Conservation (phyloP, 2,113 vertebrate species). For the Anthoscopus minutus region DNA sequence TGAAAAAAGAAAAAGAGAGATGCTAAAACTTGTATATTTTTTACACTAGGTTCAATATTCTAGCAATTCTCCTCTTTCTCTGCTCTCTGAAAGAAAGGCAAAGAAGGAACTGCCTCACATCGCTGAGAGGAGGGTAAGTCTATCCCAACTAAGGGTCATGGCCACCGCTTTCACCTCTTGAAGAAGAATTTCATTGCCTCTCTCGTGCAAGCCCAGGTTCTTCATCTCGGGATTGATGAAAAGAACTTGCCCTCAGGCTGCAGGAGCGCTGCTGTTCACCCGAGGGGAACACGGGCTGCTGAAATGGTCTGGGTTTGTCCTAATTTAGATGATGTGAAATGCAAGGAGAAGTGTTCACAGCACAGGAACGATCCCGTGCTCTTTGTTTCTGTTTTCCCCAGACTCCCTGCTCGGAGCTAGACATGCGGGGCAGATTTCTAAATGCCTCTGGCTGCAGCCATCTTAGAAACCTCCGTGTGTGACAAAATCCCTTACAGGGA, state of each 20-base stretch:
- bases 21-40: neutral
- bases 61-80: neutral
- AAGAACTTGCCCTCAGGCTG: neutral
- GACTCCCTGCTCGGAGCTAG: neutral
- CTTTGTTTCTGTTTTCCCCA: neutral
- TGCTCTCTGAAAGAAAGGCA: neutral
- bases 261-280: neutral
- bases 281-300: neutral
- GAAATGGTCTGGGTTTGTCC: neutral
- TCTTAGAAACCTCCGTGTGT: neutral
- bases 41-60: neutral
- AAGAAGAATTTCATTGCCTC: neutral
- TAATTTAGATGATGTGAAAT: neutral
- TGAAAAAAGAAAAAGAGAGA: neutral
- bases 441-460: neutral
- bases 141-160: neutral
- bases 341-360: neutral
- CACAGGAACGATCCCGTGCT: neutral
- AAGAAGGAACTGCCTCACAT: neutral
- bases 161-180: neutral
- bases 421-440: accelerated
- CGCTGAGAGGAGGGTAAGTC: neutral
- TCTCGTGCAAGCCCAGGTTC: neutral
- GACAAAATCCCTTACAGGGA: slow-evolving; percentile 29
- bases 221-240: neutral